phyloP scores from a whole-genome alignment of 2,113 vertebrate genomes.

The Toxotes chatareus region DNA sequence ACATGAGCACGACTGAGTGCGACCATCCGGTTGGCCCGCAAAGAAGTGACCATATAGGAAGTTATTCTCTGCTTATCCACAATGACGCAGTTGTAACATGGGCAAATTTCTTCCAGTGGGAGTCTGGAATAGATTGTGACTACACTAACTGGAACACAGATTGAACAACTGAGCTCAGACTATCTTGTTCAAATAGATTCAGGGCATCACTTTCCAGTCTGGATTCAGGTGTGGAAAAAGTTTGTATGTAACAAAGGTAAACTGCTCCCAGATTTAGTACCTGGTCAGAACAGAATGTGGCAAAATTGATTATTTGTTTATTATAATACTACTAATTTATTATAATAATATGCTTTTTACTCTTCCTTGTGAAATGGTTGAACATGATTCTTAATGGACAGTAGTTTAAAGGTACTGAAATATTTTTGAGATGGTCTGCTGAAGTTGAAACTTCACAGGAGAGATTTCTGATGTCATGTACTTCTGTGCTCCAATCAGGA shows the following conservation, averaged over 20 bases:
- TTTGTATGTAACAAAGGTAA: too few relatives aligned
- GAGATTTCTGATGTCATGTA: constrained; percentile 1
- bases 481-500: not conserved
- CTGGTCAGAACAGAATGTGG: not conserved
- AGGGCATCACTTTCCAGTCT: not conserved
- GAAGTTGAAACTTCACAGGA: not conserved
- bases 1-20: not conserved
- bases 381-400: not conserved
- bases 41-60: not conserved
- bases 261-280: not conserved
- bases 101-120: not conserved
- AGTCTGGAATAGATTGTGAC: not conserved
- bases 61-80: not conserved
- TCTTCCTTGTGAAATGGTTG: not conserved
- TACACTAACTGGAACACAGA: not conserved
- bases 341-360: not conserved
- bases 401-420: not conserved
- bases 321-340: too few relatives aligned
- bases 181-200: not conserved
- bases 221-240: not conserved
- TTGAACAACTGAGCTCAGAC: not conserved
- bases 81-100: not conserved
- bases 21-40: not conserved
- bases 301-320: not conserved
- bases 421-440: not conserved